These are phyloP conservation scores for Morpho helenor DNA, from an alignment of 2,888 invertebrate genomes.

Conservation along the genomic window DNA sequence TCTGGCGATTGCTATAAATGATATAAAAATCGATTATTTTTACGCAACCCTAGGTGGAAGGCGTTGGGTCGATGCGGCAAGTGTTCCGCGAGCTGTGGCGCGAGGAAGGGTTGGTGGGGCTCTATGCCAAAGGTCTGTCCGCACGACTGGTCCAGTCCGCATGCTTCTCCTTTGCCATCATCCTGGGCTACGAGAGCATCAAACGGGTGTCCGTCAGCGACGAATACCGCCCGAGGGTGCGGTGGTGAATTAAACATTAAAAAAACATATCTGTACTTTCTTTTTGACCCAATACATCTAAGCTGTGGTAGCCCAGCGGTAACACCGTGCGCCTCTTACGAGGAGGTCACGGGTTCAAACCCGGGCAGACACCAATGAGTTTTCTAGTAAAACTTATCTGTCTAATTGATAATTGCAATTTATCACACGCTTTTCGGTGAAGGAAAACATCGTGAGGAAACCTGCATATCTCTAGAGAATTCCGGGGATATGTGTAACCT, in stretches of 20 bases:
- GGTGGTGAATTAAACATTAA: constrained; percentile 82
- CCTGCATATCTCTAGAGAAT: no score
- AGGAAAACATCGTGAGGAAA: no score
- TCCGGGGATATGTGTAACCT: no score
- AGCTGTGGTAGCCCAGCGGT: no score
- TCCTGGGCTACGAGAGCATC: constrained; percentile 97
- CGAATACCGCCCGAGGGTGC: constrained; percentile 89
- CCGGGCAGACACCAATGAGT: no score
- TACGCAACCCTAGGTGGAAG: constrained; percentile 82
- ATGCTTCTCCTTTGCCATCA: constrained; percentile 96
- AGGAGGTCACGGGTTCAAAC: no score
- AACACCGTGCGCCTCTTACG: no score
- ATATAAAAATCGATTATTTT: no score
- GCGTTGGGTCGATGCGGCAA: constrained; percentile 87
- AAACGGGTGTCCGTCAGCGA: constrained; percentile 94
- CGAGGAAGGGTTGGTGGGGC: constrained; percentile 88
- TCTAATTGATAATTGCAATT: no score
- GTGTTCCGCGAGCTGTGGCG: constrained; percentile 91
- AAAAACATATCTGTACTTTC: constrained; percentile 17
- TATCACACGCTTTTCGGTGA: no score
- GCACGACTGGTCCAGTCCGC: constrained; percentile 95
- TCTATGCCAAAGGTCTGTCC: constrained; percentile 93
- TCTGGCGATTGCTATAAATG: no score
- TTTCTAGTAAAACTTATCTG: no score
- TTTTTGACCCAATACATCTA: constrained; percentile 11